phyloP scores from a whole-genome alignment of 2,888 invertebrate genomes.

The Torymus auratus region DNA sequence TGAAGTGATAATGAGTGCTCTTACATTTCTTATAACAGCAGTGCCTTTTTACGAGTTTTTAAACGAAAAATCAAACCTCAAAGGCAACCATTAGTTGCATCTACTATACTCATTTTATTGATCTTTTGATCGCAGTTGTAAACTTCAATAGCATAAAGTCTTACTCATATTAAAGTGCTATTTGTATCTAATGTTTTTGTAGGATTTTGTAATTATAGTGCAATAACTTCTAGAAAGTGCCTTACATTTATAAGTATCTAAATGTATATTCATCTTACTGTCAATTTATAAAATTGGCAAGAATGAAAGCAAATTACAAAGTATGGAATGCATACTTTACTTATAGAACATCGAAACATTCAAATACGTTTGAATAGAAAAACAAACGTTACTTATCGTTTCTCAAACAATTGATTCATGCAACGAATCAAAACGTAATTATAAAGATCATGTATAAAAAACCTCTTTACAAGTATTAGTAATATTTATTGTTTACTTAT shows the following conservation, averaged over 20 bases:
- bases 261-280: not conserved
- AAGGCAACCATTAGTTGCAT: constrained; percentile 1
- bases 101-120: constrained; percentile 10
- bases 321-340: constrained; percentile 13
- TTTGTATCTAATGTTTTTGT: constrained; percentile 34
- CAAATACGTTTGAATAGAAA: not conserved
- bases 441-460: constrained; percentile 4
- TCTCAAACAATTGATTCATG: not conserved
- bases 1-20: constrained; percentile 30
- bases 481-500: constrained; percentile 38
- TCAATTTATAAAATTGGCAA: constrained; percentile 8
- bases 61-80: not conserved
- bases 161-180: constrained; percentile 21
- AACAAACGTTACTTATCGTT: constrained; percentile 10
- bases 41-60: constrained; percentile 30
- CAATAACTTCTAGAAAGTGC: constrained; percentile 34
- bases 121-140: constrained; percentile 12
- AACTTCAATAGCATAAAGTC: constrained; percentile 3
- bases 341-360: constrained; percentile 30
- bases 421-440: constrained; percentile 15
- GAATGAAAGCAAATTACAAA: not conserved
- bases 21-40: constrained; percentile 21
- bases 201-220: constrained; percentile 34
- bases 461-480: constrained; percentile 15
- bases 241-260: not conserved